These are phyloP conservation scores for Cataglyphis cursor DNA, from an alignment of 2,888 invertebrate genomes.

Conservation along the genomic window DNA sequence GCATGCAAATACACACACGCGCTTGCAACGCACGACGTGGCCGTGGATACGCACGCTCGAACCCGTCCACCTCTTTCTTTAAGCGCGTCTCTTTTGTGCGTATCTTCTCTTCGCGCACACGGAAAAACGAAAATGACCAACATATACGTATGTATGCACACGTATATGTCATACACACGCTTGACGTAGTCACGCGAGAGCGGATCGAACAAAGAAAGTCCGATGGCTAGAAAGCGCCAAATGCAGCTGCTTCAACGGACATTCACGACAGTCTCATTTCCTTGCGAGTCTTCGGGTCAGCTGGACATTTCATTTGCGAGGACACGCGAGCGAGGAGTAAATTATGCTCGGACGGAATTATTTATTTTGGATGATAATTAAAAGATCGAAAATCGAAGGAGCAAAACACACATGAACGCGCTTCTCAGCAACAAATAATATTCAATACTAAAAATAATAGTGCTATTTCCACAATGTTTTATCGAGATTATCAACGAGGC, in stretches of 20 bases:
- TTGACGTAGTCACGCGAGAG: constrained; percentile 73
- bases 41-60: constrained; percentile 39
- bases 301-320: constrained; percentile 30
- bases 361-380: constrained; percentile 9
- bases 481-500: constrained; percentile 40
- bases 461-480: constrained; percentile 33
- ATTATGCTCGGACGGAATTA: not conserved
- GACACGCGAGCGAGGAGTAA: constrained; percentile 25
- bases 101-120: constrained; percentile 11
- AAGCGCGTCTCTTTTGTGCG: constrained; percentile 21
- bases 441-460: not conserved
- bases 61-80: constrained; percentile 42
- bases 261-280: constrained; percentile 49
- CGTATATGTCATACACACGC: not conserved
- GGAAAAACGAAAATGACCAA: constrained; percentile 47
- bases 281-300: constrained; percentile 38
- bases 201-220: constrained; percentile 69
- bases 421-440: not conserved
- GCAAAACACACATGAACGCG: too few relatives aligned
- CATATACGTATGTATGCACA: not conserved
- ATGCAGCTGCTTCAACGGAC: constrained; percentile 64
- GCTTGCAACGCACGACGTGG: constrained; percentile 38
- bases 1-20: constrained; percentile 51
- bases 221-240: constrained; percentile 62
- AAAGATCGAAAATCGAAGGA: not conserved